Evolutionary conservation across 2,113 vertebrate species (phyloP), one percentile per base, ranked within the genome.

Genomic region (Elephas maximus): DNA sequence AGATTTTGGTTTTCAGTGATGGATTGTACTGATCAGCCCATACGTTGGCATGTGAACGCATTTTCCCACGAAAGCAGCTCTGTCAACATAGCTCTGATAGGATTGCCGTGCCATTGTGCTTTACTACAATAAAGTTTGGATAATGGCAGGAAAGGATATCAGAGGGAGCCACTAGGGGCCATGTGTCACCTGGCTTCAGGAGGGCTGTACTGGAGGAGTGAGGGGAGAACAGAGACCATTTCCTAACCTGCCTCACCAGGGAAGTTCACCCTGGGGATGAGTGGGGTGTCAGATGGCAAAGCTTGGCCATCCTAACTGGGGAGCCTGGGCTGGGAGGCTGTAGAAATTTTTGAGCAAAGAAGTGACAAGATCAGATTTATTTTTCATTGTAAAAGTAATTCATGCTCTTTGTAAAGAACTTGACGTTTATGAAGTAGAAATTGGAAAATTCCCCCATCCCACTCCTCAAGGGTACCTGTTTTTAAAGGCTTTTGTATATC

Each of bases 351-450:
- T 74, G 83, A 91, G 83, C 62, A 88, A 93, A 85, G 33, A 8
- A 91, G 14, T 57, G 53, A 57, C 23, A 33, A 53, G 17, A 85
- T 67, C 37, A 74, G 41, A 53, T 91, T 94, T 77, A 28, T 44
- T 53, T 96, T 96, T 89, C 45, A 60, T 74, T 90, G 0, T 92
- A 60, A 76, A 30, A 89, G 30, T 60, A 89, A 48, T 80, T 79
- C 51, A 20, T 80, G n/a, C 45, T 89, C 53, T 89, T 89, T 84
- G 28, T 80, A 53, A 84, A 88, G 83, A 69, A 84, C 51, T 88
- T 94, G 28, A 89, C 53, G 11, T 89, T 91, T 88, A 73, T 88
- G 69, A 94, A 92, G 51, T 63, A 79, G 30, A 92, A 88, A 76
- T 84, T 88, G 65, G 84, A 92, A 89, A 78, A 74, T 65, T 78